phyloP scores from a whole-genome alignment of 2,888 invertebrate genomes.

The Chalcosyrphus nemorum region DNA sequence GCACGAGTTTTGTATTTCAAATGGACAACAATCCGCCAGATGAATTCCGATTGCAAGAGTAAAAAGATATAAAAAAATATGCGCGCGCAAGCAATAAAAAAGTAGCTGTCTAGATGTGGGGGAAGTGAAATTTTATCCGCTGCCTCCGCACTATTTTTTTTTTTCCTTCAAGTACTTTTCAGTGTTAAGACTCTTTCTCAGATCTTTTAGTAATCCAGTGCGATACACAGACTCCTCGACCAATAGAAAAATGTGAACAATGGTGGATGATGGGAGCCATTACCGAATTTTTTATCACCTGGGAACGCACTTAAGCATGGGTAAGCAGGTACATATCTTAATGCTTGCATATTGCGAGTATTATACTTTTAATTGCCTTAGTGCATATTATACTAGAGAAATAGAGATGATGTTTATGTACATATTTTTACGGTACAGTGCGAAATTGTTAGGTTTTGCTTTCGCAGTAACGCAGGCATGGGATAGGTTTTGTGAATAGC shows the following conservation, averaged over 20 bases:
- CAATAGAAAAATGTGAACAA: not conserved
- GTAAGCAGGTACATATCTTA: not conserved
- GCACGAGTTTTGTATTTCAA: slow-evolving; percentile 10
- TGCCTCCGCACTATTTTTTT: not conserved
- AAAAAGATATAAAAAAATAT: not conserved
- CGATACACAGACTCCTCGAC: not conserved
- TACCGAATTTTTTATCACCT: not conserved
- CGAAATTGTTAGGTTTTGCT: not conserved
- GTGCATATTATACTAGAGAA: not conserved
- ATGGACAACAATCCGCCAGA: not conserved
- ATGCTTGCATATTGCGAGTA: not conserved
- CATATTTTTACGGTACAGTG: slow-evolving; percentile 7
- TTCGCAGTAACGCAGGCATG: not conserved
- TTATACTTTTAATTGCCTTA: slow-evolving; percentile 29
- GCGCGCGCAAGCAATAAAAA: not conserved
- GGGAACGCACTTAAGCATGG: slow-evolving; percentile 26
- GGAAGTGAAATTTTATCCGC: slow-evolving; percentile 34
- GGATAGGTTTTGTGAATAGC: slow-evolving; percentile 14
- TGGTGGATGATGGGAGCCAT: not conserved
- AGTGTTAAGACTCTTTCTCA: not conserved
- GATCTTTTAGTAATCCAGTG: slow-evolving; percentile 7
- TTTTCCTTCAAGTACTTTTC: not conserved
- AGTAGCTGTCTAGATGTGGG: slow-evolving; percentile 3
- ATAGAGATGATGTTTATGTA: not conserved
- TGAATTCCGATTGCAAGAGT: slow-evolving; percentile 21